Evolutionary conservation across 1,140 invertebrate genomes (phyloP).

Genomic region (Pantala flavescens): DNA sequence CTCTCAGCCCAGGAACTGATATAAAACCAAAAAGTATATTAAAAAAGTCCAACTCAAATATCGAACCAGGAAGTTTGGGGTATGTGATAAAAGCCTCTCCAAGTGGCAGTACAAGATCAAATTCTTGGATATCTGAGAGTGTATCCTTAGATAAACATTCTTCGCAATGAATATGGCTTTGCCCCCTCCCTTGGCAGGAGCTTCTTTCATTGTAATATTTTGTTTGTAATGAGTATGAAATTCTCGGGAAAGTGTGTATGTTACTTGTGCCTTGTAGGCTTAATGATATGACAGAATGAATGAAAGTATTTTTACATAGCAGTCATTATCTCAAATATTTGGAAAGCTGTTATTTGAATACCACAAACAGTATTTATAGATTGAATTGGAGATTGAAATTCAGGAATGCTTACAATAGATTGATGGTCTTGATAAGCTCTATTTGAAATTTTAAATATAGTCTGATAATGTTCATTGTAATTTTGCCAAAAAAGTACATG

Average conservation of each 20-base stretch:
- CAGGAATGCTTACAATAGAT: too few species aligned
- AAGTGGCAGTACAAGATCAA: conserved; percentile 20
- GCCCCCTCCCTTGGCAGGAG: background rate
- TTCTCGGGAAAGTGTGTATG: background rate
- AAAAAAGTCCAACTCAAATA: conserved; percentile 30
- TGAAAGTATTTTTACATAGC: conserved; percentile 2
- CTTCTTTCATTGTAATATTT: background rate
- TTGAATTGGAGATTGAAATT: too few species aligned
- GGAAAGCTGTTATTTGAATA: background rate
- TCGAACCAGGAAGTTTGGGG: conserved; percentile 26
- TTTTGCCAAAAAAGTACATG: too few species aligned
- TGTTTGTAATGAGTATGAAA: background rate
- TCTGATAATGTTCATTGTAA: too few species aligned
- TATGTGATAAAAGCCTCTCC: conserved; percentile 23
- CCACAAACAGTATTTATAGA: background rate
- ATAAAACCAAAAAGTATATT: conserved; percentile 30
- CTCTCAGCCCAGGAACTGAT: conserved; percentile 18
- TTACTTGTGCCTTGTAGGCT: conserved; percentile 1
- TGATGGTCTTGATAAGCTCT: too few species aligned
- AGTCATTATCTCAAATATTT: background rate
- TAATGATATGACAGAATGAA: background rate
- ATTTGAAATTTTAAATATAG: too few species aligned
- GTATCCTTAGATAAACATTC: background rate
- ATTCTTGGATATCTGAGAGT: conserved; percentile 21
- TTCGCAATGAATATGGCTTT: background rate